phyloP scores from a whole-genome alignment of 2,113 vertebrate genomes.

The Pterocles gutturalis region DNA sequence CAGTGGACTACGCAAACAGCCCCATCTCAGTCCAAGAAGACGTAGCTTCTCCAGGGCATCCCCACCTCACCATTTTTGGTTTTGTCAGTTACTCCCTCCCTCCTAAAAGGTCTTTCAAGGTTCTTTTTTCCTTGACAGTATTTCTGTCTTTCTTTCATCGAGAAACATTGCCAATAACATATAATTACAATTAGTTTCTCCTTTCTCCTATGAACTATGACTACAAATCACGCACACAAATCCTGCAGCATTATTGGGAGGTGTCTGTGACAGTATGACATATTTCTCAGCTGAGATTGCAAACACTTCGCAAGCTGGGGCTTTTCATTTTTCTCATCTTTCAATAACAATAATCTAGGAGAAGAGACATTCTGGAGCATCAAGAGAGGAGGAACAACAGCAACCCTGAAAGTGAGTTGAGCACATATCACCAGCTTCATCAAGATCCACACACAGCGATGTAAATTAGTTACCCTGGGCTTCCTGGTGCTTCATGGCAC shows the following conservation, averaged over 20 bases:
- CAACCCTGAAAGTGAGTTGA: background rate
- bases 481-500: background rate
- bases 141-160: background rate
- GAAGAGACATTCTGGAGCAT: background rate
- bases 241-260: background rate
- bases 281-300: conserved; percentile 16
- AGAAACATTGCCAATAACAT: background rate
- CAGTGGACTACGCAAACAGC: background rate
- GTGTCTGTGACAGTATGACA: background rate
- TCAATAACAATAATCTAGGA: background rate
- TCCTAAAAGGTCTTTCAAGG: background rate
- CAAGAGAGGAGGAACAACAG: background rate
- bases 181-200: background rate
- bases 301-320: background rate
- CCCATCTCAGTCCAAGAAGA: background rate
- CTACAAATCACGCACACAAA: background rate
- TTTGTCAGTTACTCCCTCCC: background rate
- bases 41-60: background rate
- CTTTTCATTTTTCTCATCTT: conserved; percentile 14
- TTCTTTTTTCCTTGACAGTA: background rate
- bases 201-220: background rate
- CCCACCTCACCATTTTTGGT: background rate
- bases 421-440: background rate
- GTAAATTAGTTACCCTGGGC: background rate
- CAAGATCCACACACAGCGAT: background rate